These are phyloP conservation scores for Drosophila pegasa DNA, from an alignment of 2,888 invertebrate genomes.

Conservation along the genomic window DNA sequence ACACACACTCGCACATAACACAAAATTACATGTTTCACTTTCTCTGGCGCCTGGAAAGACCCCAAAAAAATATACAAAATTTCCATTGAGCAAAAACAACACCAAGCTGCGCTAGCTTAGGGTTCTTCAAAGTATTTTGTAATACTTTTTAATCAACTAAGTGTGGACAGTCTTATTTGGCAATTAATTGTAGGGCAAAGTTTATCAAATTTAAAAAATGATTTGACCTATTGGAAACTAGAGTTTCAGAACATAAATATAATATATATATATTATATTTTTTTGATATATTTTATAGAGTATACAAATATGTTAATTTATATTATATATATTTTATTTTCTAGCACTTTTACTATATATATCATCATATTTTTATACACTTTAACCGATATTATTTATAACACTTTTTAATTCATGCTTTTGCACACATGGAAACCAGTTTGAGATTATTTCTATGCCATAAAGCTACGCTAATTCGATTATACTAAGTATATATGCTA, in stretches of 20 bases:
- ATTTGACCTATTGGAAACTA: no score
- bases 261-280: no score
- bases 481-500: constrained; percentile 6
- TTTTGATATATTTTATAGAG: neutral
- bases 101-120: constrained; percentile 1
- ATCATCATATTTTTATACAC: neutral
- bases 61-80: constrained; percentile 16
- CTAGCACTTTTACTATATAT: neutral
- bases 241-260: no score
- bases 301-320: neutral
- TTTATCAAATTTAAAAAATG: no score
- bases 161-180: neutral
- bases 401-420: constrained; percentile 12
- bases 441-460: constrained; percentile 30
- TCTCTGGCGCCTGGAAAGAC: constrained; percentile 68
- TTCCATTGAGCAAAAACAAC: constrained; percentile 13
- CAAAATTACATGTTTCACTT: constrained; percentile 78
- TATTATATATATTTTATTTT: neutral
- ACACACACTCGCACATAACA: constrained; percentile 31
- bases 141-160: neutral
- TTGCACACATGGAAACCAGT: constrained; percentile 34
- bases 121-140: constrained; percentile 3
- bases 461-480: constrained; percentile 30
- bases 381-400: neutral
- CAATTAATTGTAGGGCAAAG: no score